Conservation (phyloP, 23 tunicate genomes). For the Aplidium turbinatum region DNA sequence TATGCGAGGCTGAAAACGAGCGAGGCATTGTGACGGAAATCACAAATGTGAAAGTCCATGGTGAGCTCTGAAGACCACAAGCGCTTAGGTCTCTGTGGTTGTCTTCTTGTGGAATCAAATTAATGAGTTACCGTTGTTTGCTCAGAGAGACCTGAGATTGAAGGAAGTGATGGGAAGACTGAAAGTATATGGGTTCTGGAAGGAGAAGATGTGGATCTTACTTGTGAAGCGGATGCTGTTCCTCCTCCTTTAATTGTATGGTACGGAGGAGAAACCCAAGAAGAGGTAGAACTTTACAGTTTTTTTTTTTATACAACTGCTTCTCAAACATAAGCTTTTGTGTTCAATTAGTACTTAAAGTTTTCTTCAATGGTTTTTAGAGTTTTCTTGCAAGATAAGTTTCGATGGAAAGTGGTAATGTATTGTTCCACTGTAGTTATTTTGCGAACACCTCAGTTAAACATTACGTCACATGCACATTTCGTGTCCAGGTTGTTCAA, state of each 20-base stretch:
- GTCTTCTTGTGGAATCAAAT: background rate
- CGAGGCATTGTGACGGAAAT: slow-evolving; percentile 52
- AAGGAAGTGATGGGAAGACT: slow-evolving; percentile 39
- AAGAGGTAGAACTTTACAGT: too few relatives aligned
- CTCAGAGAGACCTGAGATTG: slow-evolving; percentile 87
- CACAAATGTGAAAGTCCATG: slow-evolving; percentile 49
- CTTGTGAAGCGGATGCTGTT: slow-evolving; percentile 83
- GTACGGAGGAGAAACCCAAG: slow-evolving; percentile 48
- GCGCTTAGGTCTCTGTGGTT: background rate
- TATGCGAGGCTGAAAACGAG: slow-evolving; percentile 84
- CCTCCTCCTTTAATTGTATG: slow-evolving; percentile 92
- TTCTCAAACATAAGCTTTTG: too few relatives aligned
- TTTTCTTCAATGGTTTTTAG: too few relatives aligned
- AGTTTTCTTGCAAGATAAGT: too few relatives aligned
- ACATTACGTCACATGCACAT: too few relatives aligned
- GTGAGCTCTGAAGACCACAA: slow-evolving; percentile 19
- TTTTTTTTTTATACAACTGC: too few relatives aligned
- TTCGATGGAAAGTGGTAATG: too few relatives aligned
- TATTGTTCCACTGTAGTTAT: too few relatives aligned
- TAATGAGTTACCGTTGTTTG: background rate
- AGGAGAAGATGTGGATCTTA: slow-evolving; percentile 74
- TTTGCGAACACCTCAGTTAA: too few relatives aligned
- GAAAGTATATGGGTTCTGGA: slow-evolving; percentile 64
- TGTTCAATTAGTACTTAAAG: too few relatives aligned
- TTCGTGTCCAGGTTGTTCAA: slow-evolving; percentile 27